Conservation (phyloP, 2,797 vertebrate genomes). For the Syngnathus rostellatus region DNA sequence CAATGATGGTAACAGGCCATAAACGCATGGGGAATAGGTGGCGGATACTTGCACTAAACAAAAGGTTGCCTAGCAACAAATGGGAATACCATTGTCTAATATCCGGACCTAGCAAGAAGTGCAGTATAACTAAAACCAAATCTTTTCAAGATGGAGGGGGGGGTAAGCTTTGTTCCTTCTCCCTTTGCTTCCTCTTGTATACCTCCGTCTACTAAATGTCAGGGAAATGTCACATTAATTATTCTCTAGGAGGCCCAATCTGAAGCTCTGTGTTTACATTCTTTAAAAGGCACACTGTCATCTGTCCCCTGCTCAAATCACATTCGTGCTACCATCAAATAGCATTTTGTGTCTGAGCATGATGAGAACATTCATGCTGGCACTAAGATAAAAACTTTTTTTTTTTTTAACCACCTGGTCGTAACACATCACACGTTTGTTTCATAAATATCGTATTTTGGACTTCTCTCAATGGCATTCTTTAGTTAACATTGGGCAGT, state of each 20-base stretch:
- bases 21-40: slow-evolving; percentile 38
- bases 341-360: slow-evolving; percentile 46
- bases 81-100: slow-evolving; percentile 34
- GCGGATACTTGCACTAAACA: slow-evolving; percentile 44
- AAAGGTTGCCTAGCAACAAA: slow-evolving; percentile 61
- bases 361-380: slow-evolving; percentile 19
- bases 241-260: slow-evolving; percentile 64
- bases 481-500: no score
- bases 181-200: slow-evolving; percentile 40
- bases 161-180: slow-evolving; percentile 8
- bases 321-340: slow-evolving; percentile 58
- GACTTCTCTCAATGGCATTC: no score
- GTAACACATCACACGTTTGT: not conserved
- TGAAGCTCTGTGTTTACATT: slow-evolving; percentile 49
- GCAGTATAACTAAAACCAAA: slow-evolving; percentile 1
- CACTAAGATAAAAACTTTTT: slow-evolving; percentile 21
- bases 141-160: not conserved
- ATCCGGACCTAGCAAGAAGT: slow-evolving; percentile 11
- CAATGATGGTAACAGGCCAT: slow-evolving; percentile 31
- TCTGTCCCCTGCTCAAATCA: slow-evolving; percentile 59
- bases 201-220: slow-evolving; percentile 70
- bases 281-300: slow-evolving; percentile 40
- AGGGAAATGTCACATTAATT: slow-evolving; percentile 80
- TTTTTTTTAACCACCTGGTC: not conserved
- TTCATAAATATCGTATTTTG: no score